A percentile compares a stretch with the other conserved stretches of the same genome.
phyloP scores from a whole-genome alignment of 2,888 invertebrate species.

The Synanthedon tipuliformis region DNA sequence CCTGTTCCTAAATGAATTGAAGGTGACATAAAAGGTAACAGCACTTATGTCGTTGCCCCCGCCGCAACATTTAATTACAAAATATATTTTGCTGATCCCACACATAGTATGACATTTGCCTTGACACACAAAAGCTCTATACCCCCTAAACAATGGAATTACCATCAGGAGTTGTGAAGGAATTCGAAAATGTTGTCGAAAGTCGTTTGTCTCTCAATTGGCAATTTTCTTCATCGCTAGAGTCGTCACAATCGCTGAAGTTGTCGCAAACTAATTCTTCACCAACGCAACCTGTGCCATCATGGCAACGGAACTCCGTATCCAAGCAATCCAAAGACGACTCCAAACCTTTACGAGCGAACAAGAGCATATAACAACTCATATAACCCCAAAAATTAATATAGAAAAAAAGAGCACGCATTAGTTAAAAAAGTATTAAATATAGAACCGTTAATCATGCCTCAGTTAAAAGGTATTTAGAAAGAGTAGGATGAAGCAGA shows the following conservation, averaged over 20 bases:
- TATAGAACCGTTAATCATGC: constrained; percentile 8
- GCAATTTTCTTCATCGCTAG: constrained; percentile 74
- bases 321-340: constrained; percentile 48
- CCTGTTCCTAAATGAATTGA: no score
- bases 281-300: constrained; percentile 72
- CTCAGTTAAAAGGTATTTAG: constrained; percentile 2
- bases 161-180: constrained; percentile 18
- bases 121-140: constrained; percentile 42
- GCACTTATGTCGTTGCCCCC: no score
- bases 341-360: constrained; percentile 45
- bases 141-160: constrained; percentile 23
- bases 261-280: constrained; percentile 71
- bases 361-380: constrained; percentile 13
- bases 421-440: background rate
- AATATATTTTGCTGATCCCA: no score
- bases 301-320: constrained; percentile 66
- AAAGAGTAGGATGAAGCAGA: constrained; percentile 14
- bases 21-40: no score
- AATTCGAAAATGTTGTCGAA: constrained; percentile 13
- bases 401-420: background rate
- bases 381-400: background rate
- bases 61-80: no score
- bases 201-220: constrained; percentile 54
- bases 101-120: constrained; percentile 1
- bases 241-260: constrained; percentile 71